Percentiles rank a stretch among this genome's conserved stretches.
Evolutionary conservation across 2,888 invertebrate species (phyloP).

Genomic region (Pedicia rivosa): DNA sequence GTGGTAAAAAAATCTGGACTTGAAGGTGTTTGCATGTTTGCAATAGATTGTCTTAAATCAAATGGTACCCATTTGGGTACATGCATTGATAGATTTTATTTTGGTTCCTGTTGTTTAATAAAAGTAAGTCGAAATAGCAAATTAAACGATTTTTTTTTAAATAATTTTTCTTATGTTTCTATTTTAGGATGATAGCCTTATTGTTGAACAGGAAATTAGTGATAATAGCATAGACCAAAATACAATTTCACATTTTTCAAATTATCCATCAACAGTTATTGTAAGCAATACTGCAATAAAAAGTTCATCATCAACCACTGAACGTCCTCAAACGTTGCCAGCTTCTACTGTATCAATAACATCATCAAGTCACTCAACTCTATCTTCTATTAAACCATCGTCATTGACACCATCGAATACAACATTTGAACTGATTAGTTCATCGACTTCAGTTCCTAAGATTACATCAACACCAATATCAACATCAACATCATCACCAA

Average conservation of each 20-base stretch:
- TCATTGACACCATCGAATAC: no score
- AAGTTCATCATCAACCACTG: no score
- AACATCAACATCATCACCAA: constrained; percentile 9
- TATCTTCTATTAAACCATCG: no score
- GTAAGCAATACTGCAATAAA: no score
- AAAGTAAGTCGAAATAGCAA: constrained; percentile 22
- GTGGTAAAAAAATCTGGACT: constrained; percentile 63
- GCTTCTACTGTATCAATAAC: no score
- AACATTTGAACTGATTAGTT: no score
- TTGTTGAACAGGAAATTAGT: constrained; percentile 27
- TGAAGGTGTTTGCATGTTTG: constrained; percentile 85
- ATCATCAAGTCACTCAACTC: no score
- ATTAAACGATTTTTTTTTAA: not conserved
- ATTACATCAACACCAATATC: constrained; percentile 9
- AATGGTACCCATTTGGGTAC: constrained; percentile 85
- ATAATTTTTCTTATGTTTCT: no score
- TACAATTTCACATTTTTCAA: constrained; percentile 29
- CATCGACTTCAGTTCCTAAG: constrained; percentile 10
- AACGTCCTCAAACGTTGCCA: no score
- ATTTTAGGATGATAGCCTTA: no score
- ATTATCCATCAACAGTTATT: no score
- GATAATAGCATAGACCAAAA: constrained; percentile 32
- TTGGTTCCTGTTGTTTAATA: constrained; percentile 81
- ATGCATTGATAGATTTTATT: constrained; percentile 85
- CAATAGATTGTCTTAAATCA: constrained; percentile 77